These are phyloP conservation scores for Amitus sp. DNA, from an alignment of 2,888 invertebrate genomes.

Conservation along the genomic window DNA sequence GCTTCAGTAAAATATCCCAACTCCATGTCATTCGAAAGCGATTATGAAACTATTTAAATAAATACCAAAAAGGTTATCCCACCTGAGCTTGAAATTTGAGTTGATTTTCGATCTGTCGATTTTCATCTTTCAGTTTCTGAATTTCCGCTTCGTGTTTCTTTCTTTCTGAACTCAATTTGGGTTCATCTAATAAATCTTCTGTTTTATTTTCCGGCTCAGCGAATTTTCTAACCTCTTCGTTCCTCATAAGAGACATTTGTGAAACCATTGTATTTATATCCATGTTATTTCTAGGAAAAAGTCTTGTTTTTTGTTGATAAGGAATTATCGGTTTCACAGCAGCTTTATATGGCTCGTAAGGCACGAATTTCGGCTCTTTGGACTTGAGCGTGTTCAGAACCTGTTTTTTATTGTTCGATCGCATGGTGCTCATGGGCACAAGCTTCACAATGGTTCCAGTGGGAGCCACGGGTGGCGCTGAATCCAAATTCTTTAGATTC, in stretches of 20 bases:
- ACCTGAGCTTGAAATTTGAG: constrained; percentile 88
- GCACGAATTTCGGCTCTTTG: constrained; percentile 84
- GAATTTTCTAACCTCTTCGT: constrained; percentile 58
- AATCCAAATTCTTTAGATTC: constrained; percentile 57
- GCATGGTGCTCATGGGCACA: constrained; percentile 72
- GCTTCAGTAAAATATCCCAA: too few relatives aligned
- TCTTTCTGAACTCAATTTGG: constrained; percentile 68
- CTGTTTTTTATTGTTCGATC: constrained; percentile 68
- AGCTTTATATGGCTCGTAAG: constrained; percentile 88
- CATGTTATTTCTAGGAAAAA: constrained; percentile 70
- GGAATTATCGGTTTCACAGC: constrained; percentile 83
- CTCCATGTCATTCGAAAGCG: too few relatives aligned
- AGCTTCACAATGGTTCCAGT: constrained; percentile 71
- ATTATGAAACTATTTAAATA: too few relatives aligned
- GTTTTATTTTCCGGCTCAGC: constrained; percentile 20
- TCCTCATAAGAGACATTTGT: constrained; percentile 78
- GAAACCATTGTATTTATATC: constrained; percentile 75
- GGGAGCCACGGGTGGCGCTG: constrained; percentile 67
- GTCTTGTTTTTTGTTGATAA: constrained; percentile 59
- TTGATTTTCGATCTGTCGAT: constrained; percentile 79
- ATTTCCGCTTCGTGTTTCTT: constrained; percentile 71
- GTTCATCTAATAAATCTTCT: neutral
- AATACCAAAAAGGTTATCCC: constrained; percentile 16
- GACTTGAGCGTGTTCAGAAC: constrained; percentile 66
- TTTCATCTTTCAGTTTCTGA: constrained; percentile 74